These are phyloP conservation scores for Ommatoiulus sabulosus DNA, from an alignment of 2,888 invertebrate species.

Conservation along the genomic window DNA sequence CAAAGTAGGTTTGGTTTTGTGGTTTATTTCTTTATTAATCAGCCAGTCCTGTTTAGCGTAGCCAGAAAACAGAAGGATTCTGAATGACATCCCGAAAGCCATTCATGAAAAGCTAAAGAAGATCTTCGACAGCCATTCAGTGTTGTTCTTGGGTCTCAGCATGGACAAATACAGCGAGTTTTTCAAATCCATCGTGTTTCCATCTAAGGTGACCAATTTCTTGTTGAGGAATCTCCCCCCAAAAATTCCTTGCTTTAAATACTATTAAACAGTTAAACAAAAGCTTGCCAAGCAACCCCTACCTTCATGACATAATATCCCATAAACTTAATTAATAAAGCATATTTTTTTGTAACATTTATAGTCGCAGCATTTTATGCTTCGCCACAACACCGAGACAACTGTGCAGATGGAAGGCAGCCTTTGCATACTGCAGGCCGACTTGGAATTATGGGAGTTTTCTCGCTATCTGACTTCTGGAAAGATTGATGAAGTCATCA, in stretches of 20 bases:
- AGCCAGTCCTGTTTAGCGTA: background rate
- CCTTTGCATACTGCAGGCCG: slow-evolving; percentile 54
- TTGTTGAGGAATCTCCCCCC: too few species aligned
- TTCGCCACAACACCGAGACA: slow-evolving; percentile 45
- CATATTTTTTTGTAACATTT: too few species aligned
- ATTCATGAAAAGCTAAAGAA: slow-evolving; percentile 6
- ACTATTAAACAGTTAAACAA: too few species aligned
- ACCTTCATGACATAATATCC: too few species aligned
- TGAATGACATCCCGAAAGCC: slow-evolving; percentile 42
- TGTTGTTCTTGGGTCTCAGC: slow-evolving; percentile 58
- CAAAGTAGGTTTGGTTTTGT: background rate
- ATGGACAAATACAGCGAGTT: slow-evolving; percentile 55
- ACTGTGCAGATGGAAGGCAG: slow-evolving; percentile 53
- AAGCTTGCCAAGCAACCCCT: too few species aligned
- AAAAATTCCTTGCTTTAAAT: too few species aligned
- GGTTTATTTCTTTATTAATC: background rate
- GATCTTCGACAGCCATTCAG: slow-evolving; percentile 56
- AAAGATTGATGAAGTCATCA: slow-evolving; percentile 56
- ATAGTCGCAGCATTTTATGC: slow-evolving; percentile 59
- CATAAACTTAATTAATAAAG: too few species aligned
- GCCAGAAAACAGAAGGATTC: background rate
- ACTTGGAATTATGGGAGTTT: slow-evolving; percentile 61
- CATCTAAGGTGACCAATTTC: slow-evolving; percentile 59
- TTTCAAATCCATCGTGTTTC: slow-evolving; percentile 54
- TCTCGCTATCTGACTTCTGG: slow-evolving; percentile 59